Evolutionary conservation across 2,797 vertebrate genomes (phyloP).

Genomic region (Phoebastria nigripes): DNA sequence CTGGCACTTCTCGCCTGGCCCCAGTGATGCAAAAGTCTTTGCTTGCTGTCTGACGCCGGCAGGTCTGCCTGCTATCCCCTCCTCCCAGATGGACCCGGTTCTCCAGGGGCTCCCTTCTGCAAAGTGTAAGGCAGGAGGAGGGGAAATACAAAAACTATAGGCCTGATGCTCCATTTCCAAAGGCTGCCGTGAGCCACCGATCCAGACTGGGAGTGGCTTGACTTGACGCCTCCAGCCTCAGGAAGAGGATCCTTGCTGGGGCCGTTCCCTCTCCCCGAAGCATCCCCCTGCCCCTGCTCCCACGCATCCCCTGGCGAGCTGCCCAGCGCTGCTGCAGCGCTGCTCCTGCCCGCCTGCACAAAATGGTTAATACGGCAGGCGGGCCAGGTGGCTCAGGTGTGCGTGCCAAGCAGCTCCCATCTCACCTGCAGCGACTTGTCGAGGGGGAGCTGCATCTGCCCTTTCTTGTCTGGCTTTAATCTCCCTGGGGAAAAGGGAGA

Average conservation of each 20-base stretch:
- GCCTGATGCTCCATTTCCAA: neutral
- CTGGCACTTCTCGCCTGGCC: neutral
- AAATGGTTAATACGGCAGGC: neutral
- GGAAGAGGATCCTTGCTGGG: neutral
- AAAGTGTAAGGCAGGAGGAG: neutral
- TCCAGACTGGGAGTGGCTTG: neutral
- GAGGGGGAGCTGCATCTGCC: slow-evolving; percentile 30
- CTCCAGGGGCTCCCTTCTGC: neutral
- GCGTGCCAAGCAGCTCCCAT: slow-evolving; percentile 26
- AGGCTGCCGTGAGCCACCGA: neutral
- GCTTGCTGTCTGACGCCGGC: neutral
- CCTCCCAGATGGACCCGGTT: neutral
- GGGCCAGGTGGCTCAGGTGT: slow-evolving; percentile 56
- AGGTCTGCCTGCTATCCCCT: neutral
- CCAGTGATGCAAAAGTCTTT: neutral
- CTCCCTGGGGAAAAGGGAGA: slow-evolving; percentile 19
- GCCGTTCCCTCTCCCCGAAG: neutral
- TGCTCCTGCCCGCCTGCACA: neutral
- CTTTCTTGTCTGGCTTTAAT: slow-evolving; percentile 45
- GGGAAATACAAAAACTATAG: neutral
- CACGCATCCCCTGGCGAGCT: neutral
- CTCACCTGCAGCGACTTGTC: slow-evolving; percentile 65
- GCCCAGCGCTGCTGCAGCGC: neutral
- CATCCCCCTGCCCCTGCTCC: neutral
- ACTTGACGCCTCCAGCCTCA: neutral